Conservation (phyloP, 2,797 vertebrate species). For the Acrossocheilus fasciatus region DNA sequence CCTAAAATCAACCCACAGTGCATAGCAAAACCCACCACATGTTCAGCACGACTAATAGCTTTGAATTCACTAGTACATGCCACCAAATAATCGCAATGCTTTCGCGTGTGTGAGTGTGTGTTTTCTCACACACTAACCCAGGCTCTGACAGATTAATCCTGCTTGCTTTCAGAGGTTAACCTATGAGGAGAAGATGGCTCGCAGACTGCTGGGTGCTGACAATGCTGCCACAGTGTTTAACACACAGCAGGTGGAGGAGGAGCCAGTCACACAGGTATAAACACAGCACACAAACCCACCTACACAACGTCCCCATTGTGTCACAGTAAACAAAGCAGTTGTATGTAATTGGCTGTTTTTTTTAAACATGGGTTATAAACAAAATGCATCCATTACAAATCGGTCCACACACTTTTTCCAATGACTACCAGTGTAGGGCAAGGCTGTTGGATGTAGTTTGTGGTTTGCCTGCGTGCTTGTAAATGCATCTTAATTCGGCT, state of each 20-base stretch:
- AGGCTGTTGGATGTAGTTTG: not conserved
- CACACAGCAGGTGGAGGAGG: constrained; percentile 91
- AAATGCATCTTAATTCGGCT: constrained; percentile 31
- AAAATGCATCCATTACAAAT: constrained; percentile 2
- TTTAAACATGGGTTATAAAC: constrained; percentile 5
- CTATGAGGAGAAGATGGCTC: constrained; percentile 99
- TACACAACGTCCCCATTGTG: constrained; percentile 4
- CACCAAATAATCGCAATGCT: constrained; percentile 17
- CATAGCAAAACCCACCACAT: not conserved
- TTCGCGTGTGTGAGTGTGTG: constrained; percentile 52
- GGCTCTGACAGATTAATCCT: constrained; percentile 64
- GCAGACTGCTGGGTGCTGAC: constrained; percentile 93
- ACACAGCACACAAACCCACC: constrained; percentile 28
- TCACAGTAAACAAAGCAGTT: not conserved
- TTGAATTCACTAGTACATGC: constrained; percentile 19
- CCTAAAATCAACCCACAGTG: not conserved
- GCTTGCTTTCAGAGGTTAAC: constrained; percentile 90
- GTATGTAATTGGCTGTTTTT: not conserved
- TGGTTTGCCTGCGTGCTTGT: constrained; percentile 36
- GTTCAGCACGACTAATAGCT: constrained; percentile 42
- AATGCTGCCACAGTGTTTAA: constrained; percentile 93
- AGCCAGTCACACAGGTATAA: constrained; percentile 67
- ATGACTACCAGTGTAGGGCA: not conserved
- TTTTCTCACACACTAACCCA: constrained; percentile 77
- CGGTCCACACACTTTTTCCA: not conserved